Conservation (phyloP, 1,140 invertebrate genomes). For the Rhyacophila brunnea region DNA sequence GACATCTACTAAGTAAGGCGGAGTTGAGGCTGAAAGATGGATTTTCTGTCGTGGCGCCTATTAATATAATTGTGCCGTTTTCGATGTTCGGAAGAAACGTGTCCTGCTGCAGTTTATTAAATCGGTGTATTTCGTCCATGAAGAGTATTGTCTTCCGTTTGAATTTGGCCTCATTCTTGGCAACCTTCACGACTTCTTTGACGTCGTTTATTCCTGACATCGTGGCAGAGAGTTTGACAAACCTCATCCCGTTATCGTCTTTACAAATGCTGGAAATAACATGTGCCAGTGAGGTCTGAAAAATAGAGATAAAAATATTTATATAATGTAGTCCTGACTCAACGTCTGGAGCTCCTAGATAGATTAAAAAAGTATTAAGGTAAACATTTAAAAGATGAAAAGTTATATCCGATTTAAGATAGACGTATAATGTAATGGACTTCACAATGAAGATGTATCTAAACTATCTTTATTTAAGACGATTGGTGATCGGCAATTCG, state of each 20-base stretch:
- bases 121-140: slow-evolving; percentile 88
- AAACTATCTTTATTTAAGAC: no score
- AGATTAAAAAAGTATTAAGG: no score
- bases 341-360: neutral
- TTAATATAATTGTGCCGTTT: slow-evolving; percentile 74
- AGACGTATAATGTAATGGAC: no score
- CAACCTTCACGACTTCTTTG: slow-evolving; percentile 70
- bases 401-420: no score
- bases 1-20: slow-evolving; percentile 74
- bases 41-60: slow-evolving; percentile 88
- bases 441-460: no score
- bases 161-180: slow-evolving; percentile 71
- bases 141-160: slow-evolving; percentile 76
- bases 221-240: slow-evolving; percentile 76
- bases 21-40: slow-evolving; percentile 82
- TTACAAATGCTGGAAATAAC: slow-evolving; percentile 71
- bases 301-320: slow-evolving; percentile 31
- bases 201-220: slow-evolving; percentile 74
- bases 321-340: neutral
- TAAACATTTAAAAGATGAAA: no score
- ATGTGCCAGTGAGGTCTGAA: slow-evolving; percentile 76
- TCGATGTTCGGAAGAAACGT: slow-evolving; percentile 79
- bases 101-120: slow-evolving; percentile 83
- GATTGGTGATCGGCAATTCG: no score
- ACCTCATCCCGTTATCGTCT: slow-evolving; percentile 58